Percentiles rank a stretch among this genome's conserved stretches.
phyloP scores from a whole-genome alignment of 1,140 invertebrate species.

The Drosophila micromelanica region DNA sequence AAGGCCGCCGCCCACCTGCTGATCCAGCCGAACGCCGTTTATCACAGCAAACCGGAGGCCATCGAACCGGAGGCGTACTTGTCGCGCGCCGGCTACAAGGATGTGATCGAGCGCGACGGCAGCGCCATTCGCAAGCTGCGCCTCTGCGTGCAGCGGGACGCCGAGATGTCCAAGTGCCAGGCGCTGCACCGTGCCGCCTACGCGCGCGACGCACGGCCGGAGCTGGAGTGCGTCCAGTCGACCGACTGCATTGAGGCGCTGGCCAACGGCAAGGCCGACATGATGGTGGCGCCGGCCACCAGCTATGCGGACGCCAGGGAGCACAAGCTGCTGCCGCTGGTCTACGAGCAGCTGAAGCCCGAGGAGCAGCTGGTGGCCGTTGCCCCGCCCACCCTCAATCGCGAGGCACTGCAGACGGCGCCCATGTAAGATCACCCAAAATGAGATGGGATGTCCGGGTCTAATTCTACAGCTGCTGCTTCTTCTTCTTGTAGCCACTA shows the following conservation, averaged over 20 bases:
- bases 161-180: constrained; percentile 88
- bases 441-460: no score
- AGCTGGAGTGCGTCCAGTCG: constrained; percentile 87
- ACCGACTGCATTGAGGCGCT: constrained; percentile 89
- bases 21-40: constrained; percentile 86
- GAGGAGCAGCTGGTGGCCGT: constrained; percentile 72
- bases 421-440: constrained; percentile 58
- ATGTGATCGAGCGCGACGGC: constrained; percentile 89
- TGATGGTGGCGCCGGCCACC: constrained; percentile 31
- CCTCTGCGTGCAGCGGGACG: constrained; percentile 88
- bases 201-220: constrained; percentile 89
- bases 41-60: constrained; percentile 87
- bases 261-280: constrained; percentile 58
- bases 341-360: constrained; percentile 65
- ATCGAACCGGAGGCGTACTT: constrained; percentile 88
- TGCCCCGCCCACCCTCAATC: constrained; percentile 49
- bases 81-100: constrained; percentile 89
- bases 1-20: constrained; percentile 85
- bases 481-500: constrained; percentile 52
- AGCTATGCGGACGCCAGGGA: constrained; percentile 56
- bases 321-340: constrained; percentile 58
- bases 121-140: constrained; percentile 84
- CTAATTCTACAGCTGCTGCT: not conserved
- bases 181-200: constrained; percentile 88
- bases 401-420: constrained; percentile 58